Conservation (phyloP, 2,888 invertebrate species). For the Phyto melanocephala region DNA sequence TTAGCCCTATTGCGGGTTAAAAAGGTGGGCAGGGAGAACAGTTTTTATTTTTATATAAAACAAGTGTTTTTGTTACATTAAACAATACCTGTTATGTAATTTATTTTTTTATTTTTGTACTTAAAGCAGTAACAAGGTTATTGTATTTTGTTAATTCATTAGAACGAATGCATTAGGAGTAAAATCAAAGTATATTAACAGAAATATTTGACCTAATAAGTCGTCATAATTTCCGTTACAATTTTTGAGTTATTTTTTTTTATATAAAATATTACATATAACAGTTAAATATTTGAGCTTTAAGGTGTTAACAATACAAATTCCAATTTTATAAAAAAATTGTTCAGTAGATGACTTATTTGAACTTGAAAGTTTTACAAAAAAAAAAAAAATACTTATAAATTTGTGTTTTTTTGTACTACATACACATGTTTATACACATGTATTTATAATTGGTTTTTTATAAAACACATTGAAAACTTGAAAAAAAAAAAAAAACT, state of each 20-base stretch:
- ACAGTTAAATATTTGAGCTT: no score
- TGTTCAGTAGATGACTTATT: conserved; percentile 11
- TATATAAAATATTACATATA: neutral
- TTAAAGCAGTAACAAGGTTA: neutral
- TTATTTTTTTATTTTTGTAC: no score
- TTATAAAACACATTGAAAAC: neutral
- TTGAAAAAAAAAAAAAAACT: neutral
- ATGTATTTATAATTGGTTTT: neutral
- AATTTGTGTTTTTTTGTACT: no score
- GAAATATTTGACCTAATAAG: neutral
- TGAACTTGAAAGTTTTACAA: conserved; percentile 42
- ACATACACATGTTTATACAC: no score
- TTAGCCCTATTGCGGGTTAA: neutral
- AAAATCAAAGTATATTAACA: neutral
- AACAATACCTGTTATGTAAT: conserved; percentile 1
- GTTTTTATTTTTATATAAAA: neutral
- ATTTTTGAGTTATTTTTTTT: neutral
- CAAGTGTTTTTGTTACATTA: neutral
- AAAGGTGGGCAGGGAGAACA: neutral
- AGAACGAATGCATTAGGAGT: neutral
- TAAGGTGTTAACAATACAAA: no score
- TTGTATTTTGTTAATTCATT: neutral
- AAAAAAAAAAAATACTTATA: no score
- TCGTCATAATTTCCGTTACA: neutral
- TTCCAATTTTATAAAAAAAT: neutral